Conservation (phyloP, 2,888 invertebrate genomes). For the Rhagium mordax region DNA sequence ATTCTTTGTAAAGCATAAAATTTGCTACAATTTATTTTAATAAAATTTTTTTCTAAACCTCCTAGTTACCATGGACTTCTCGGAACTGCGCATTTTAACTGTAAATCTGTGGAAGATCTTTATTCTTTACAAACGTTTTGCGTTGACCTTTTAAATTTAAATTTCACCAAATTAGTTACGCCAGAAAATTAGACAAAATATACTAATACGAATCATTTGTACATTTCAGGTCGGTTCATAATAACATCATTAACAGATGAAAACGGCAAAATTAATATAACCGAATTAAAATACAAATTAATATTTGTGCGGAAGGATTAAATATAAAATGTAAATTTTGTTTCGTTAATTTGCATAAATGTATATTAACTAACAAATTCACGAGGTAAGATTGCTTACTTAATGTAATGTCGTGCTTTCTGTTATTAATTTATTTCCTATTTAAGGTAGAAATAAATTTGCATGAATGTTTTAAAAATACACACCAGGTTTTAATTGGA, state of each 20-base stretch:
- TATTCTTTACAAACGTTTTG: not conserved
- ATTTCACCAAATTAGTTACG: not conserved
- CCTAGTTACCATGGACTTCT: too few species aligned
- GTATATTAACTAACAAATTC: conserved; percentile 7
- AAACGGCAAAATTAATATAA: not conserved
- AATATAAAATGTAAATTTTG: conserved; percentile 1
- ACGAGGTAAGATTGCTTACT: not conserved
- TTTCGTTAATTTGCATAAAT: conserved; percentile 12
- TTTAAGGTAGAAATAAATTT: not conserved
- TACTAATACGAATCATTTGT: not conserved
- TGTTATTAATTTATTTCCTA: not conserved
- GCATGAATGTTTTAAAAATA: not conserved
- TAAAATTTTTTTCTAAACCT: too few species aligned
- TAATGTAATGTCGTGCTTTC: not conserved
- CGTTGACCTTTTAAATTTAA: not conserved
- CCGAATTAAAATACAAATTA: not conserved
- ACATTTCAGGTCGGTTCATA: not conserved
- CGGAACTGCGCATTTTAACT: too few species aligned
- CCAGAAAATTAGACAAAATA: not conserved
- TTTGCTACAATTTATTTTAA: too few species aligned
- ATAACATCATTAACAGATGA: not conserved
- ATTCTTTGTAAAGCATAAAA: too few species aligned
- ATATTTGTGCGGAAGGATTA: not conserved
- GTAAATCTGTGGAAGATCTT: too few species aligned
- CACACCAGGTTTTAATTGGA: not conserved